Evolutionary conservation across 2,113 vertebrate genomes (phyloP).

Genomic region (Sylvia atricapilla): DNA sequence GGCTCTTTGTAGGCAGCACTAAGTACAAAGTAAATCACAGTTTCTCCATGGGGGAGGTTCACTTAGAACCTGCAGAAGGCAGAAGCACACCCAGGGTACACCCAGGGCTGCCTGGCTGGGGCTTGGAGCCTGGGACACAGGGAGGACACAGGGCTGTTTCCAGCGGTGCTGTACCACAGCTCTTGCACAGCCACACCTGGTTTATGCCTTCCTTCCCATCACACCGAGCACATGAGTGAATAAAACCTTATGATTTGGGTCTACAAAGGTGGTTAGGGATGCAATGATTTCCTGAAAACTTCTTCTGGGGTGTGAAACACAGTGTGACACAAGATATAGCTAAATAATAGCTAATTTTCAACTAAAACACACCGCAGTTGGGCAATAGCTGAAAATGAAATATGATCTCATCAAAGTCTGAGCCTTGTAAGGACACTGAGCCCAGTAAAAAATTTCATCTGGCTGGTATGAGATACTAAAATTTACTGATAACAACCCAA

Average conservation of each 20-base stretch:
- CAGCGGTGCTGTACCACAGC: neutral
- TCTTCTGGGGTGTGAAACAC: neutral
- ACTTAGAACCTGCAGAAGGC: neutral
- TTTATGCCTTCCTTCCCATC: neutral
- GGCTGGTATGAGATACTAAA: neutral
- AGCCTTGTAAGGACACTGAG: neutral
- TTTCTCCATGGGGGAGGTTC: neutral
- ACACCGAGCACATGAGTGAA: neutral
- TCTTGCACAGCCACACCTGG: neutral
- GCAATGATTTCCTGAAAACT: neutral
- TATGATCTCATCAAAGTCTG: neutral
- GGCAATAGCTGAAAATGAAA: neutral
- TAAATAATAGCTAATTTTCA: neutral
- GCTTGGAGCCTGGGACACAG: neutral
- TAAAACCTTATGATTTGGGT: neutral
- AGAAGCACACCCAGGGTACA: rapidly evolving
- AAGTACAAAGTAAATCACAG: neutral
- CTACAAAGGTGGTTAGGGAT: rapidly evolving
- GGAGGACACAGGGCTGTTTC: neutral
- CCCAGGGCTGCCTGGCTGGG: neutral
- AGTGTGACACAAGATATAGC: neutral
- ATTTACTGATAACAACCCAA: neutral
- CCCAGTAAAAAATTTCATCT: neutral
- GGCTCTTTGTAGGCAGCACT: neutral
- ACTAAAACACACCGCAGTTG: neutral